Conservation (phyloP, 2,113 vertebrate species). For the Notothenia coriiceps region DNA sequence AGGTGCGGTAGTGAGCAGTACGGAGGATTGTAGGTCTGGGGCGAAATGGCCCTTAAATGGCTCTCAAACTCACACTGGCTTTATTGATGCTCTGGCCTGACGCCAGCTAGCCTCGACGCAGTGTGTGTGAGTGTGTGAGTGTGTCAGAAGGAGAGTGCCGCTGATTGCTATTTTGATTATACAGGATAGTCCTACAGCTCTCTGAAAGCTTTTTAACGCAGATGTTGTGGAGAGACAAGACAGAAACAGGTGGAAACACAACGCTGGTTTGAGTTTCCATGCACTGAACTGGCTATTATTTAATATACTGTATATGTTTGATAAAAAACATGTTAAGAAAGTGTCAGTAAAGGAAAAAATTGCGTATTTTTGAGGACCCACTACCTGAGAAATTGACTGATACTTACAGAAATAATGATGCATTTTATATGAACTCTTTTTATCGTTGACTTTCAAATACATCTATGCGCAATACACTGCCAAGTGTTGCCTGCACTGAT, state of each 20-base stretch:
- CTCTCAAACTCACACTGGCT: conserved; percentile 76
- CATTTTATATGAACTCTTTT: no score
- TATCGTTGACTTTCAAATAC: neutral
- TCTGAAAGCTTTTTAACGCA: conserved; percentile 64
- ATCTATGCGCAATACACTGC: conserved; percentile 31
- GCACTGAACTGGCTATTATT: neutral
- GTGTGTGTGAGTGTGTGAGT: conserved; percentile 32
- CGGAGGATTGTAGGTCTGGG: conserved; percentile 78
- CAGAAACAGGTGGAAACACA: conserved; percentile 40
- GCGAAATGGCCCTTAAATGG: conserved; percentile 77
- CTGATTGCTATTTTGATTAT: conserved; percentile 80
- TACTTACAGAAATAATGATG: no score
- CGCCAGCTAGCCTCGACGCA: conserved; percentile 60
- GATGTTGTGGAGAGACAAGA: conserved; percentile 45
- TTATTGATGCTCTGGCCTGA: conserved; percentile 77
- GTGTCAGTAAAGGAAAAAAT: neutral
- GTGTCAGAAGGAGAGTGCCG: conserved; percentile 44
- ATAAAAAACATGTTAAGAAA: neutral
- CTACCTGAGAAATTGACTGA: neutral
- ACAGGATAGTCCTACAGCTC: conserved; percentile 63
- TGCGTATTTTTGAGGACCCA: neutral
- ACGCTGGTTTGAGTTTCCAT: neutral
- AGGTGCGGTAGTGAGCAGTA: conserved; percentile 72
- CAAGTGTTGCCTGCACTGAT: conserved; percentile 23
- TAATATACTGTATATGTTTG: neutral